Evolutionary conservation across 2,797 vertebrate genomes (phyloP).

Genomic region (Spinibarbus caldwelli): DNA sequence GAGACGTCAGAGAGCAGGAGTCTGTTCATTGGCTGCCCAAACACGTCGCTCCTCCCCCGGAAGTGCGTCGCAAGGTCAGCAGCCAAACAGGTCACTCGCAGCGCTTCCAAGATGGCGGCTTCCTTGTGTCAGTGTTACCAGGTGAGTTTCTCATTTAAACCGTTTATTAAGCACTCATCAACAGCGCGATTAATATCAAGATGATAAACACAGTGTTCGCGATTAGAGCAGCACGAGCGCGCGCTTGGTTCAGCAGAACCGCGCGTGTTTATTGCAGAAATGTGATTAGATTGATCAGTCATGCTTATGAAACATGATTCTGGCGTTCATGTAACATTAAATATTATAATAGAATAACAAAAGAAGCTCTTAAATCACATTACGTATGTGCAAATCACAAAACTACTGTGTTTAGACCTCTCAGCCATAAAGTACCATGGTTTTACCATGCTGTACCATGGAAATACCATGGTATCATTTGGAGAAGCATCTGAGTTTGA

Average conservation of each 20-base stretch:
- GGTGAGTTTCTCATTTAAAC: slow-evolving; percentile 68
- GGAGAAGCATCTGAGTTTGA: neutral
- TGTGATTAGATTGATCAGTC: slow-evolving; percentile 2
- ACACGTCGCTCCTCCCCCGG: slow-evolving; percentile 10
- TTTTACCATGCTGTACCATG: neutral
- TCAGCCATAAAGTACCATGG: neutral
- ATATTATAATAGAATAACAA: neutral
- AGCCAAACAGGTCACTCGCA: slow-evolving; percentile 50
- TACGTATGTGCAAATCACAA: neutral
- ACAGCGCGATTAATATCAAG: neutral
- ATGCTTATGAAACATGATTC: slow-evolving; percentile 27
- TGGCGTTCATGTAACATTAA: neutral
- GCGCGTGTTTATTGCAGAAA: neutral
- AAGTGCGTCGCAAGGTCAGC: slow-evolving; percentile 58
- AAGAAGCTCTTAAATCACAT: neutral
- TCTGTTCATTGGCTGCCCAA: slow-evolving; percentile 10
- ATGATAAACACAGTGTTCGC: neutral
- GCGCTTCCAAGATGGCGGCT: slow-evolving; percentile 79
- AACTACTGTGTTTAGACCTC: neutral
- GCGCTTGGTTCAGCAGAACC: neutral
- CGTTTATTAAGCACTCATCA: neutral
- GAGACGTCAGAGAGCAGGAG: neutral
- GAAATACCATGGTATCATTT: neutral
- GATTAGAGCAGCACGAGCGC: neutral
- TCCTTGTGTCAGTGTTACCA: slow-evolving; percentile 81